Conservation (phyloP, 1,140 invertebrate genomes). For the Spodoptera frugiperda region DNA sequence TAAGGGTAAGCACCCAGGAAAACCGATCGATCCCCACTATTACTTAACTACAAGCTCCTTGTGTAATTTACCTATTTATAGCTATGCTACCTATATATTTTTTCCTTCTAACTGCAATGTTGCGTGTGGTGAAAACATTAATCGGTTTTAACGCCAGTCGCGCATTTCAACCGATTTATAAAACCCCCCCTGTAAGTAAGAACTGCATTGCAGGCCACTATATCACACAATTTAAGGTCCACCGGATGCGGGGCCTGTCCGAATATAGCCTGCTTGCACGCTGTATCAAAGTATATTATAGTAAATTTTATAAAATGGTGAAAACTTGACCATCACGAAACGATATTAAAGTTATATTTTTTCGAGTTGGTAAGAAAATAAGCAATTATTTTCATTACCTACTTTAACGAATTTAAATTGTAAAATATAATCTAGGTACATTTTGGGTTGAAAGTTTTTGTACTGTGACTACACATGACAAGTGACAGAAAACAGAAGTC, state of each 20-base stretch:
- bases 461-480: no score
- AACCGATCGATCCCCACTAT: neutral
- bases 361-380: no score
- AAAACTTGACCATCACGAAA: no score
- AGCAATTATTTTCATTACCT: no score
- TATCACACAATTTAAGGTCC: constrained; percentile 41
- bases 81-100: constrained; percentile 47
- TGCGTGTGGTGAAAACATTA: constrained; percentile 74
- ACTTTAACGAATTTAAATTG: no score
- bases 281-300: neutral
- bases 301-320: neutral
- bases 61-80: neutral
- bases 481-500: no score
- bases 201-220: constrained; percentile 71
- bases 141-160: constrained; percentile 75
- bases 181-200: constrained; percentile 56
- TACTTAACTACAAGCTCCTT: neutral
- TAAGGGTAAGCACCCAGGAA: neutral
- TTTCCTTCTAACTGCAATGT: constrained; percentile 73
- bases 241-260: constrained; percentile 2
- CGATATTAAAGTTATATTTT: no score
- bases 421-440: no score
- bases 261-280: constrained; percentile 12
- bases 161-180: constrained; percentile 71
- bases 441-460: no score